Evolutionary conservation across 2,888 invertebrate species (phyloP).

Genomic region (Phragmatobia fuliginosa): DNA sequence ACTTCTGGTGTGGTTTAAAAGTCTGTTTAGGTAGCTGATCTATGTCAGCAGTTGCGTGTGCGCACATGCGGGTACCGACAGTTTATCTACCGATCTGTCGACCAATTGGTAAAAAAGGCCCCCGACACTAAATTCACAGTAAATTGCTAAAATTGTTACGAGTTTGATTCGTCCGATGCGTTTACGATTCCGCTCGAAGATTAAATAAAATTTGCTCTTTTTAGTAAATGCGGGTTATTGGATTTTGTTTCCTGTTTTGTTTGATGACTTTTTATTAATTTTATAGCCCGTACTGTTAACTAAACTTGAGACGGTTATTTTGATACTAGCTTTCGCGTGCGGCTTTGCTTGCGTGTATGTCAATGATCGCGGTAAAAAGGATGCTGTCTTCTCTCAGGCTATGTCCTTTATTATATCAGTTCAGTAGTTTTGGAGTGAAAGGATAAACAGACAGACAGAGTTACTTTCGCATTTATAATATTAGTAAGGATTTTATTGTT

Average conservation of each 20-base stretch:
- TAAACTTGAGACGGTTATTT: slow-evolving; percentile 36
- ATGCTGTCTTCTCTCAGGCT: no score
- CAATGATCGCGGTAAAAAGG: no score
- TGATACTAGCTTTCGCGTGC: slow-evolving; percentile 13
- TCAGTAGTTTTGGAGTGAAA: no score
- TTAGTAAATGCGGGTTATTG: slow-evolving; percentile 76
- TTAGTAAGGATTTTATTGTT: no score
- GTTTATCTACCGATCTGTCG: slow-evolving; percentile 76
- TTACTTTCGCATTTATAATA: no score
- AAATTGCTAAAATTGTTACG: slow-evolving; percentile 81
- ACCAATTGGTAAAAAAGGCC: slow-evolving; percentile 83
- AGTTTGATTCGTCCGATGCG: slow-evolving; percentile 69
- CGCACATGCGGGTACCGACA: slow-evolving; percentile 80
- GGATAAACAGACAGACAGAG: no score
- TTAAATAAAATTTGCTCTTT: slow-evolving; percentile 78
- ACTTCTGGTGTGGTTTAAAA: neutral
- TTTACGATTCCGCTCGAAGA: slow-evolving; percentile 75
- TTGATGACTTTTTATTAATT: slow-evolving; percentile 56
- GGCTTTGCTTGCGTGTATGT: no score
- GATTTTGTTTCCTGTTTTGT: slow-evolving; percentile 66
- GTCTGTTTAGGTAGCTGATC: slow-evolving; percentile 44
- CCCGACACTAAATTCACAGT: slow-evolving; percentile 76
- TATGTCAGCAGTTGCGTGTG: slow-evolving; percentile 75
- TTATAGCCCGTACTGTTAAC: slow-evolving; percentile 42
- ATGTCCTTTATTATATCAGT: no score